phyloP scores from a whole-genome alignment of 1,140 invertebrate species.

The Aphaenogaster ashmeadi region DNA sequence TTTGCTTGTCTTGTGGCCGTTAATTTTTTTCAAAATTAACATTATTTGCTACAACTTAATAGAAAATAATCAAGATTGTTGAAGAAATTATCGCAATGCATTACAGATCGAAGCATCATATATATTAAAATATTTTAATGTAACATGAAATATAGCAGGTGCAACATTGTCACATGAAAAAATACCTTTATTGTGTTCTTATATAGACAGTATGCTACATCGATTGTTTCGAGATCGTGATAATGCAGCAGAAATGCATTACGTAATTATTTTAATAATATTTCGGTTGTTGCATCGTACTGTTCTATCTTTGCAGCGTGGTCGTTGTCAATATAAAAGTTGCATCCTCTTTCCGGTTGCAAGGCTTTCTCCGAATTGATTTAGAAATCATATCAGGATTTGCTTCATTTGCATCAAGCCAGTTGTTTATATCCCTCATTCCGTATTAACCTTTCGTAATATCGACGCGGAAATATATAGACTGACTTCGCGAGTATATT shows the following conservation, averaged over 20 bases:
- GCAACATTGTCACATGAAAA: neutral
- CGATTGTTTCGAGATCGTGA: neutral
- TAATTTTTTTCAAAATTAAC: neutral
- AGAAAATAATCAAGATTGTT: neutral
- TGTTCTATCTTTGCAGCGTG: conserved; percentile 49
- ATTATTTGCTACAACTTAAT: neutral
- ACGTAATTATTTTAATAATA: conserved; percentile 55
- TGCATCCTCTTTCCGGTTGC: conserved; percentile 66
- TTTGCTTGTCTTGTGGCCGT: too few species aligned
- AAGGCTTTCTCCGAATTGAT: conserved; percentile 69
- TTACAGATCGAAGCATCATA: neutral
- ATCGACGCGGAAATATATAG: neutral
- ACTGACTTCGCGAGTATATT: neutral
- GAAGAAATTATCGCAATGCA: neutral
- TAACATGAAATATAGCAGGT: neutral
- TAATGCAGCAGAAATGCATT: conserved; percentile 19
- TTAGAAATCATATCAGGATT: conserved; percentile 63
- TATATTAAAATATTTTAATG: neutral
- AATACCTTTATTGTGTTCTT: conserved; percentile 13
- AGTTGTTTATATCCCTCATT: conserved; percentile 25
- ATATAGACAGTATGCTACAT: neutral
- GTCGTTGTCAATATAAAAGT: conserved; percentile 57
- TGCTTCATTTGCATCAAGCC: conserved; percentile 24
- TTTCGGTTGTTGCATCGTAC: conserved; percentile 7
- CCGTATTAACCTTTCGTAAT: conserved; percentile 24